Evolutionary conservation across 2,113 vertebrate genomes (phyloP), one percentile per base, ranked within the genome.

Genomic region (Cololabis saira): DNA sequence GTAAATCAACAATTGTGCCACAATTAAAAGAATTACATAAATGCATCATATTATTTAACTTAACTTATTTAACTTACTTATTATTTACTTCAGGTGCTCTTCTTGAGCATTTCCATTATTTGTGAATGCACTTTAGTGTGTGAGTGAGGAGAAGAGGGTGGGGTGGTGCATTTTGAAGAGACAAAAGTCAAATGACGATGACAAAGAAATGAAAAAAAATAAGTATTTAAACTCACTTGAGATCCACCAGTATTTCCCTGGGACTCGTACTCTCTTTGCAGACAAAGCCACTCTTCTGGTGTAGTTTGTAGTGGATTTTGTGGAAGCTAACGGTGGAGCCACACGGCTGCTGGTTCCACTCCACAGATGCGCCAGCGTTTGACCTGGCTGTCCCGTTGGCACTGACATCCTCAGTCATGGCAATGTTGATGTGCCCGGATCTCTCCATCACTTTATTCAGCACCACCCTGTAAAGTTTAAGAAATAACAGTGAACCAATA

Each of bases 271-370:
- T 85, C 41, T 60, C 83, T 13, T 63, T 80, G 60, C 86, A 89
- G 21, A 85, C 4, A 27, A 76, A 57, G 21, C 87, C 77, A 4
- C 71, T 89, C 68, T 65, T 89, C 21, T 80, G 60, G n/a, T 71
- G 60, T 19, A 94, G 85, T 54, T 75, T 87, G 78, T 94, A 93
- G 40, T 83, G 79, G 79, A 94, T 81, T 78, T 79, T 74, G 76
- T 94, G 93, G 79, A 93, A 94, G 86, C 91, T 93, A 63, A 94
- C 90, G 0, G 76, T 90, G 62, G 92, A 86, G 7, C 92, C 91
- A 1, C 48, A 22, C 0, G 16, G 54, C 69, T 52, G 76, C 55
- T 50, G 49, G 19, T 40, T 45, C 14, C 61, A 65, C 14, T 83
- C 70, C n/a, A 30, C 5, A 13, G 40, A 16, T 0, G 57, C 16